Evolutionary conservation across 2,113 vertebrate genomes (phyloP).

Genomic region (Baryphthengus martii): DNA sequence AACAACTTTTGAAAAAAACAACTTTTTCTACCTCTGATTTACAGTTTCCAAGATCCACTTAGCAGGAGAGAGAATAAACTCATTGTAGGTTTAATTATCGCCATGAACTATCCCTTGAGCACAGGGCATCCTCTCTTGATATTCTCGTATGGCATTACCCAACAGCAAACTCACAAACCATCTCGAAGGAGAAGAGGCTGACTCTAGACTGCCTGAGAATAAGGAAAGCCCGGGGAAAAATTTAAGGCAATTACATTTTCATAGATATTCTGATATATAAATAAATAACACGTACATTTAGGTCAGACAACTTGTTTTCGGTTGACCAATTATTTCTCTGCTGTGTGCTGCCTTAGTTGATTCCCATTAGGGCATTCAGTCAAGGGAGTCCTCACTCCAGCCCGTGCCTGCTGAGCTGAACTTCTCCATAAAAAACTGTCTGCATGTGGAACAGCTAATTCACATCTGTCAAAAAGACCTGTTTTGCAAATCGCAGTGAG

Average conservation of each 20-base stretch:
- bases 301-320: background rate
- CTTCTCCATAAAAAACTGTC: background rate
- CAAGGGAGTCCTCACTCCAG: background rate
- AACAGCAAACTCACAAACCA: background rate
- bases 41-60: background rate
- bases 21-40: background rate
- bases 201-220: background rate
- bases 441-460: background rate
- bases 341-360: background rate
- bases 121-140: background rate
- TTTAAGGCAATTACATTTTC: background rate
- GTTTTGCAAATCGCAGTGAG: background rate
- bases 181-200: background rate
- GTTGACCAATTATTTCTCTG: background rate
- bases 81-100: background rate
- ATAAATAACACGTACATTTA: constrained; percentile 14
- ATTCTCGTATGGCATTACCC: background rate
- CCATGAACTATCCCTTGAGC: background rate
- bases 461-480: background rate
- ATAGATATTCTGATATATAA: background rate
- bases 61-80: background rate
- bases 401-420: background rate
- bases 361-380: background rate
- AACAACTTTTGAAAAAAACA: no score
- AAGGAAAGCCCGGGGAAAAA: background rate